These are phyloP conservation scores for Sinocyclocheilus maitianheensis DNA, from an alignment of 2,113 vertebrate genomes.

Conservation along the genomic window DNA sequence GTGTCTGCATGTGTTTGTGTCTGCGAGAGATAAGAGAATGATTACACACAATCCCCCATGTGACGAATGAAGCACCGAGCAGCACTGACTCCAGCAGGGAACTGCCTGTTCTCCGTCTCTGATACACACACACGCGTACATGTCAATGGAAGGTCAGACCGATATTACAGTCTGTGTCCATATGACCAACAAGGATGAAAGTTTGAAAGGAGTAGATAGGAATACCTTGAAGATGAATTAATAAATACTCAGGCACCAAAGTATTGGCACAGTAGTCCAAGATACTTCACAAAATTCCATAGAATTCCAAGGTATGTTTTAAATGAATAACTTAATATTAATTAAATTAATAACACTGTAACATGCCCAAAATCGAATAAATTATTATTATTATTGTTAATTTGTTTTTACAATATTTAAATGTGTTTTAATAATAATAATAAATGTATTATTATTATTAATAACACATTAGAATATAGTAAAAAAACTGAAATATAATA, in stretches of 20 bases:
- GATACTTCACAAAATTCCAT: not conserved
- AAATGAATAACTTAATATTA: too few relatives aligned
- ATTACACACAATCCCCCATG: conserved; percentile 47
- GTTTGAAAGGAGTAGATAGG: not conserved
- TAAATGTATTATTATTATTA: too few relatives aligned
- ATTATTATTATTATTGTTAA: too few relatives aligned
- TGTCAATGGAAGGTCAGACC: conserved; percentile 24
- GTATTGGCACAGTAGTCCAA: not conserved
- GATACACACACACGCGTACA: not conserved
- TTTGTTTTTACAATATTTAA: too few relatives aligned
- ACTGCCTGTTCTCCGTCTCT: conserved; percentile 30
- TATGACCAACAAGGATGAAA: not conserved
- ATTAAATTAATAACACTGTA: not conserved
- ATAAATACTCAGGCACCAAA: not conserved
- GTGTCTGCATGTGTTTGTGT: conserved; percentile 30
- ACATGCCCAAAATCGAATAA: not conserved
- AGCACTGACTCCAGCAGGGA: conserved; percentile 34
- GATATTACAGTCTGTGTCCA: conserved; percentile 10
- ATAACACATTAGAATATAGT: too few relatives aligned
- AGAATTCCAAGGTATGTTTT: too few relatives aligned
- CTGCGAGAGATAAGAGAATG: conserved; percentile 48
- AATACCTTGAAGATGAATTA: not conserved
- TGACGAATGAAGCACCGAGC: conserved; percentile 31
- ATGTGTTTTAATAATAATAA: too few relatives aligned
- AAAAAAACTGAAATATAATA: too few relatives aligned